These are phyloP conservation scores for Bujurquina vittata DNA, from an alignment of 2,113 vertebrate genomes.

Conservation along the genomic window DNA sequence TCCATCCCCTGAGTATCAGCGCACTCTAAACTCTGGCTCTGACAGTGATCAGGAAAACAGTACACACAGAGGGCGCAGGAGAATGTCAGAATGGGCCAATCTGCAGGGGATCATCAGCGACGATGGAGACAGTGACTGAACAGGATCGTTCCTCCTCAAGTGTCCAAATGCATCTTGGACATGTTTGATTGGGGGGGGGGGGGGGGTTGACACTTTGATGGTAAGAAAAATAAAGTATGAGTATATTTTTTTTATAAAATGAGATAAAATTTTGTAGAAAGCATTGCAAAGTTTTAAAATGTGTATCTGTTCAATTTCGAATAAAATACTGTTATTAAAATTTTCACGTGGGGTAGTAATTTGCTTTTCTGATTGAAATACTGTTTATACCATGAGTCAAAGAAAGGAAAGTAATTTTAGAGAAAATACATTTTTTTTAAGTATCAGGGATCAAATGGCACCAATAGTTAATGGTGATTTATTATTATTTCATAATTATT, in stretches of 20 bases:
- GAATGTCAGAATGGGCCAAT: conserved; percentile 71
- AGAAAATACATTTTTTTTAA: not conserved
- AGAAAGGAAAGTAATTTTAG: not conserved
- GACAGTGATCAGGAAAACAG: conserved; percentile 64
- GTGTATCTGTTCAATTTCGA: conserved; percentile 11
- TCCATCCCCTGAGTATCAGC: conserved; percentile 37
- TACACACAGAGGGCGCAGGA: conserved; percentile 16
- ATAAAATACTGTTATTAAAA: conserved; percentile 23
- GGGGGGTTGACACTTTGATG: not conserved
- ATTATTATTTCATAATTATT: too few species aligned
- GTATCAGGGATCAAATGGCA: not conserved
- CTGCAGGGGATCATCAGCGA: conserved; percentile 88
- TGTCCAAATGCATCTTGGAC: not conserved
- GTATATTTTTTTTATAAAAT: not conserved
- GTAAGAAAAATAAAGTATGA: too few species aligned
- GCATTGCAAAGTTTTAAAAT: not conserved
- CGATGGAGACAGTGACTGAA: conserved; percentile 83
- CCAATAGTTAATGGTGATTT: not conserved
- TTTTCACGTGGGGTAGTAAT: not conserved
- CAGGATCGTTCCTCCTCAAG: not conserved
- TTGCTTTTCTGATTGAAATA: not conserved
- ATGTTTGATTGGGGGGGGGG: not conserved
- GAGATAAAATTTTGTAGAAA: not conserved
- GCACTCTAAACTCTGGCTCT: conserved; percentile 66
- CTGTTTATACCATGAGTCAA: not conserved